phyloP scores from a whole-genome alignment of 2,888 invertebrate species.

The Halictus ligatus region DNA sequence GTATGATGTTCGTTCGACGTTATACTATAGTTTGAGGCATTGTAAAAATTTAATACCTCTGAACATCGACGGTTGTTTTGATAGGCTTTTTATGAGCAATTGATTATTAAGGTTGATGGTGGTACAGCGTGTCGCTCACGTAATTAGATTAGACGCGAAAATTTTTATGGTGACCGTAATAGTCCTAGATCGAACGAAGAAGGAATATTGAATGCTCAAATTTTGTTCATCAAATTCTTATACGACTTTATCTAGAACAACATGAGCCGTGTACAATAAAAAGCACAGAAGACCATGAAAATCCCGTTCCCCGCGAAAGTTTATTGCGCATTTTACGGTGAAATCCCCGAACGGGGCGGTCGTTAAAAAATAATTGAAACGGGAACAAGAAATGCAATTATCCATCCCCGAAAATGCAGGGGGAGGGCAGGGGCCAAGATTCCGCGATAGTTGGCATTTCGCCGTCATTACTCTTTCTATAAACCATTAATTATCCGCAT shows the following conservation, averaged over 20 bases:
- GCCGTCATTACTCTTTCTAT: neutral
- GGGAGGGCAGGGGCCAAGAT: neutral
- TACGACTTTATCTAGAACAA: neutral
- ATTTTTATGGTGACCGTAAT: neutral
- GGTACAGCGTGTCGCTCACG: neutral
- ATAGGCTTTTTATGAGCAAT: neutral
- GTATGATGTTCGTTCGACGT: neutral
- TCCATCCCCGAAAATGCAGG: neutral
- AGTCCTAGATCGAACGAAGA: neutral
- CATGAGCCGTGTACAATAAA: neutral
- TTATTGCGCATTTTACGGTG: neutral
- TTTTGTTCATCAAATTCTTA: neutral
- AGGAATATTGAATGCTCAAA: neutral
- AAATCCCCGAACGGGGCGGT: neutral
- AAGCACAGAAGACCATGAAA: neutral
- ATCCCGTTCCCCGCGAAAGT: neutral
- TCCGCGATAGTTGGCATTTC: slow-evolving; percentile 4
- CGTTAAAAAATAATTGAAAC: slow-evolving; percentile 5
- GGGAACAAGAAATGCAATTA: slow-evolving; percentile 1
- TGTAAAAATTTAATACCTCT: neutral
- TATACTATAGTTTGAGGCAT: neutral
- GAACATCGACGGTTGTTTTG: neutral
- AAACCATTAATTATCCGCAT: slow-evolving; percentile 8
- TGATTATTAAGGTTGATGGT: neutral
- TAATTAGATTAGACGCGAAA: neutral